phyloP scores from a whole-genome alignment of 2,113 vertebrate genomes.

The Octodon degus region DNA sequence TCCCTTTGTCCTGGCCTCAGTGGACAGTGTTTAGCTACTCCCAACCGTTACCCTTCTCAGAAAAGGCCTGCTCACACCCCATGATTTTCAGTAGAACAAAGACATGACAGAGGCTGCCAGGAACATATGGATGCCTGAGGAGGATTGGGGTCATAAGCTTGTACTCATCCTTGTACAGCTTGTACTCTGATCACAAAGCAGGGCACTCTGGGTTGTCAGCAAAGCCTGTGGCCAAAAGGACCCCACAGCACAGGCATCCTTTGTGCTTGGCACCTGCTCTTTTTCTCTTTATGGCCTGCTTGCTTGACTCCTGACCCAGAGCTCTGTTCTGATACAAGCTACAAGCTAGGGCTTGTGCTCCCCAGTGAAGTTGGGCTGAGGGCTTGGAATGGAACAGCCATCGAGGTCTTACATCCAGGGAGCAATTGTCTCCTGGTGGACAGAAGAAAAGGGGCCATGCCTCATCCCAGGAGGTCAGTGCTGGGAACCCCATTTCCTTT shows the following conservation, averaged over 20 bases:
- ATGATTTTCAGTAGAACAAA: constrained; percentile 49
- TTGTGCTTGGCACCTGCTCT: constrained; percentile 41
- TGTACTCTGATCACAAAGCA: background rate
- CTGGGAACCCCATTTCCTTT: constrained; percentile 73
- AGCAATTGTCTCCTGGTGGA: constrained; percentile 38
- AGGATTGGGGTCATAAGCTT: background rate
- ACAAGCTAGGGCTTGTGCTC: background rate
- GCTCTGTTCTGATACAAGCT: background rate
- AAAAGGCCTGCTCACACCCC: background rate
- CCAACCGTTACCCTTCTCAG: constrained; percentile 35
- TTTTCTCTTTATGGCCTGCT: background rate
- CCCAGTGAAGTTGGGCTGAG: constrained; percentile 31
- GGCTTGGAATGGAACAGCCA: constrained; percentile 52
- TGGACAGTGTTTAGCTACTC: constrained; percentile 61
- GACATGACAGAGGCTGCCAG: constrained; percentile 28
- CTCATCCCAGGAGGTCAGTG: constrained; percentile 48
- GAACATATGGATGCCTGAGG: background rate
- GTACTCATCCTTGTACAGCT: background rate
- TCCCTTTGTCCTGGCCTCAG: constrained; percentile 68
- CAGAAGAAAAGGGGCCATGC: constrained; percentile 39
- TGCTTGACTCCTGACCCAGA: constrained; percentile 35
- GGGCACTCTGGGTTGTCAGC: background rate
- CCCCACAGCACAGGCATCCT: background rate
- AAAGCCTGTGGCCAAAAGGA: background rate
- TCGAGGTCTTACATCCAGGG: constrained; percentile 15